These are phyloP conservation scores for Mus spretus DNA, from an alignment of 2,797 vertebrate species.

Conservation along the genomic window DNA sequence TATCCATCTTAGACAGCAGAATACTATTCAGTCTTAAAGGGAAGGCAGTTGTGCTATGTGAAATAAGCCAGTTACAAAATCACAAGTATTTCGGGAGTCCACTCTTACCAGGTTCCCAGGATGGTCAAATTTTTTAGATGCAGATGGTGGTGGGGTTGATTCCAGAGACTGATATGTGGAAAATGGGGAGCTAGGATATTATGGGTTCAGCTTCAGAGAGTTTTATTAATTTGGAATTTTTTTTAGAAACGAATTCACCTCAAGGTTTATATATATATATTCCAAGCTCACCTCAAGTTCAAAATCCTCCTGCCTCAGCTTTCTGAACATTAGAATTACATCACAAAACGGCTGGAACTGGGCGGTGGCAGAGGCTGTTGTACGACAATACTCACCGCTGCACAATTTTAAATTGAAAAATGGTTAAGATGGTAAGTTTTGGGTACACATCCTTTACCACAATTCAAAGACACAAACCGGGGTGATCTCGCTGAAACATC, in stretches of 20 bases:
- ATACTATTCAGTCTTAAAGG: neutral
- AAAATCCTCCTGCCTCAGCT: neutral
- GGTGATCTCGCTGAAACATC: neutral
- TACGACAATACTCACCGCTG: neutral
- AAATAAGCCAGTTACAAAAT: neutral
- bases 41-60: neutral
- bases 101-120: neutral
- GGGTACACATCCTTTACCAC: neutral
- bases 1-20: too few species aligned
- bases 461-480: neutral
- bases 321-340: neutral
- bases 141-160: neutral
- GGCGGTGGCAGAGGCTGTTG: too few species aligned
- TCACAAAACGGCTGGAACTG: neutral
- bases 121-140: neutral
- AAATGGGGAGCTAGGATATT: neutral
- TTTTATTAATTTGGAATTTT: neutral
- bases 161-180: neutral
- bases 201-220: neutral
- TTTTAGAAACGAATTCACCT: neutral
- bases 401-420: neutral
- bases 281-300: neutral
- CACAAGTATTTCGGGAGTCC: neutral
- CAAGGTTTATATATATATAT: too few species aligned
- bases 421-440: neutral